A percentile compares a stretch with the other conserved stretches of the same genome.
phyloP scores from a whole-genome alignment of 2,797 vertebrate species.

The Xenentodon cancila region DNA sequence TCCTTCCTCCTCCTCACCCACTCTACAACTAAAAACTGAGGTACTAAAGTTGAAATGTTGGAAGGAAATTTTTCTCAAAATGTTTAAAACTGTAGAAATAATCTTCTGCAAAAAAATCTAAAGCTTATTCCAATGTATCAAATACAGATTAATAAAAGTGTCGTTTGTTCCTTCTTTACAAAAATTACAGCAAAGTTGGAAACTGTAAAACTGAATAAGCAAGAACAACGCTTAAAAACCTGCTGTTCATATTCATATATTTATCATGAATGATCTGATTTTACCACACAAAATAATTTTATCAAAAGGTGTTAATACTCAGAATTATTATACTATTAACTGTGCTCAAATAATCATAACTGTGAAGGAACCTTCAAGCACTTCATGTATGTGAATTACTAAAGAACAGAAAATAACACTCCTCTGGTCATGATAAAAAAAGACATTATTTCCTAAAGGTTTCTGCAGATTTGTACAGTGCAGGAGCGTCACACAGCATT shows the following conservation, averaged over 20 bases:
- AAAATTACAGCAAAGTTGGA: too few species aligned
- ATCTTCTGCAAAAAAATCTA: not conserved
- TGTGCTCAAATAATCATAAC: slow-evolving; percentile 12
- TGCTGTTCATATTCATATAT: slow-evolving; percentile 8
- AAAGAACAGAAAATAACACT: too few species aligned
- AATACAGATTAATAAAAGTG: not conserved
- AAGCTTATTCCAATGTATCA: not conserved
- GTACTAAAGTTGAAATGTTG: not conserved
- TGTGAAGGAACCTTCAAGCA: too few species aligned
- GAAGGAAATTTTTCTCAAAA: not conserved
- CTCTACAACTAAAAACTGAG: not conserved
- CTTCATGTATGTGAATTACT: too few species aligned
- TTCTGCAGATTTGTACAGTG: not conserved
- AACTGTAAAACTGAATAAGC: too few species aligned
- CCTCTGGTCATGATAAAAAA: too few species aligned
- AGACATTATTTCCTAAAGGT: too few species aligned
- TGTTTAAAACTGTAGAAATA: not conserved
- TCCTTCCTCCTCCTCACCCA: not conserved
- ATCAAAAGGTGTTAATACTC: not conserved
- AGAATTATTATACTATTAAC: slow-evolving; percentile 10
- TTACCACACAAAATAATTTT: not conserved
- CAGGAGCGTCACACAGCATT: not conserved
- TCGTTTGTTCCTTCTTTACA: too few species aligned
- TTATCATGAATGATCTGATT: not conserved
- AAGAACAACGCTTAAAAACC: not conserved